Evolutionary conservation across 2,888 invertebrate genomes (phyloP).

Genomic region (Mongoloraphidia duomilia): DNA sequence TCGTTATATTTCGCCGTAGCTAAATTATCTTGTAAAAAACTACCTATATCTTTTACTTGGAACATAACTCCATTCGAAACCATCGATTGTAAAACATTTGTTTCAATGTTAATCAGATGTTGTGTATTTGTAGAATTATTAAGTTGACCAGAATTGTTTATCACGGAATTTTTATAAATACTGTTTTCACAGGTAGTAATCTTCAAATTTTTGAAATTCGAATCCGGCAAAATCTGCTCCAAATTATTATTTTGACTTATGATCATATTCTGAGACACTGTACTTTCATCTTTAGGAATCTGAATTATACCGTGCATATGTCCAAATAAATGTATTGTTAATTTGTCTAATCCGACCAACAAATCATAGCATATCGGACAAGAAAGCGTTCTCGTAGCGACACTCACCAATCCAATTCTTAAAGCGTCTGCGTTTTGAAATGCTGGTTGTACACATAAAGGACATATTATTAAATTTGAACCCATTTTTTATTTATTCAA

Average conservation of each 20-base stretch:
- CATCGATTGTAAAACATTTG: too few relatives aligned
- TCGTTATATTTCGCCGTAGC: too few relatives aligned
- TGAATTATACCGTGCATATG: slow-evolving; percentile 30
- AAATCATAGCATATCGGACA: slow-evolving; percentile 69
- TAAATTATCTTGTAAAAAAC: too few relatives aligned
- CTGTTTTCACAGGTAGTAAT: slow-evolving; percentile 4
- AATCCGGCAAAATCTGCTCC: not conserved
- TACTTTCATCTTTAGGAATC: slow-evolving; percentile 6
- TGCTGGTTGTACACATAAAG: slow-evolving; percentile 58
- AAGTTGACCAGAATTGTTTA: too few relatives aligned
- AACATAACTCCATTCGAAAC: too few relatives aligned
- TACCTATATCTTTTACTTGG: too few relatives aligned
- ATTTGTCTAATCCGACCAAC: slow-evolving; percentile 62
- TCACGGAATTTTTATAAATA: too few relatives aligned
- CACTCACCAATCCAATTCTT: slow-evolving; percentile 54
- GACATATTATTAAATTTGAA: slow-evolving; percentile 42
- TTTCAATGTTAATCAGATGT: too few relatives aligned
- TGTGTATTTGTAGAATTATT: too few relatives aligned
- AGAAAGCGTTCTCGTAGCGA: slow-evolving; percentile 55
- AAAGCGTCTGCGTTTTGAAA: slow-evolving; percentile 57
- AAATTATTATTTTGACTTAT: too few relatives aligned
- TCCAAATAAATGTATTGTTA: slow-evolving; percentile 69
- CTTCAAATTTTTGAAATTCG: slow-evolving; percentile 18
- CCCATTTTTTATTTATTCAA: slow-evolving; percentile 1
- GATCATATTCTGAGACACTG: not conserved